Evolutionary conservation across 2,113 vertebrate species (phyloP).

Genomic region (Rhipidura dahli): DNA sequence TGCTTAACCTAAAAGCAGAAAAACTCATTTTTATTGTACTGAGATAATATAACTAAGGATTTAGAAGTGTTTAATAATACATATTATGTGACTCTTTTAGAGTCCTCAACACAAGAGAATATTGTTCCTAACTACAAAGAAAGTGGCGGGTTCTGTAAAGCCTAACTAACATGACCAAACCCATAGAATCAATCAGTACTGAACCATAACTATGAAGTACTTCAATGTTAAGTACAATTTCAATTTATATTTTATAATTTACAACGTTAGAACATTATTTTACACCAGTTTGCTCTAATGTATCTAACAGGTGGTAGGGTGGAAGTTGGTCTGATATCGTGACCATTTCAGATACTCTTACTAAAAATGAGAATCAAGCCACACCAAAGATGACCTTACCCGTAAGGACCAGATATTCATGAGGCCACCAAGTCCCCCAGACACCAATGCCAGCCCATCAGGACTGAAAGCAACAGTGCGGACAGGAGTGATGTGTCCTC

Average conservation of each 20-base stretch:
- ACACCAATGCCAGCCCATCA: slow-evolving; percentile 89
- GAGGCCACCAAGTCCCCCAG: slow-evolving; percentile 92
- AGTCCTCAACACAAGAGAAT: background rate
- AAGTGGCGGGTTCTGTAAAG: background rate
- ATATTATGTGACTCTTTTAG: background rate
- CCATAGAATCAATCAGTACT: background rate
- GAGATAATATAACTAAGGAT: background rate
- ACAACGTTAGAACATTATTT: background rate
- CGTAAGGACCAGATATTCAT: slow-evolving; percentile 97
- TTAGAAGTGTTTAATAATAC: background rate
- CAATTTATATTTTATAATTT: background rate
- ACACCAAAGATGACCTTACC: slow-evolving; percentile 71
- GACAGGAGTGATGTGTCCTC: slow-evolving; percentile 93
- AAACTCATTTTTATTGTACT: background rate
- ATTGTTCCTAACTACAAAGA: background rate
- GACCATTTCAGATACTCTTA: background rate
- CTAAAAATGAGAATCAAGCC: background rate
- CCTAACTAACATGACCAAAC: background rate
- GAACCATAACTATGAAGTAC: background rate
- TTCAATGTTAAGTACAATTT: background rate
- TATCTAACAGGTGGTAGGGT: background rate
- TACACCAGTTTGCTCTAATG: background rate
- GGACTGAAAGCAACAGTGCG: slow-evolving; percentile 89
- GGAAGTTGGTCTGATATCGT: background rate
- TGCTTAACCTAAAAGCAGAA: background rate